These are phyloP conservation scores for Neomonachus schauinslandi DNA, from an alignment of 2,113 vertebrate species.

Conservation along the genomic window DNA sequence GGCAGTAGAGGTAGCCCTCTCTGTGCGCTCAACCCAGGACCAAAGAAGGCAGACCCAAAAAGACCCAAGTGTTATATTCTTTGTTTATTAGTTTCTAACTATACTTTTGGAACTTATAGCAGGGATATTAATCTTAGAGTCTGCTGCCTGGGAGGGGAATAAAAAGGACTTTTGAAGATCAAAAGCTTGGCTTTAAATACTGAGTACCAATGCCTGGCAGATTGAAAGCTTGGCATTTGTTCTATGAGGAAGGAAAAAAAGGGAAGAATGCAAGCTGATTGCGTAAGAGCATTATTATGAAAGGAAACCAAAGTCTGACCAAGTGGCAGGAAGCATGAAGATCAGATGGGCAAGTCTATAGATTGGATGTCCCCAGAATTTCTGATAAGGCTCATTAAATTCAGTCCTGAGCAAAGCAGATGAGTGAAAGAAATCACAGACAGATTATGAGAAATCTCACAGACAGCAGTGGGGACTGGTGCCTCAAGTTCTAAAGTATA, in stretches of 20 bases:
- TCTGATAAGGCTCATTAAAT: neutral
- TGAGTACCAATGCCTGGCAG: neutral
- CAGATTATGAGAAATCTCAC: neutral
- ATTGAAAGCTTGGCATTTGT: slow-evolving; percentile 25
- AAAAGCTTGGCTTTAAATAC: slow-evolving; percentile 45
- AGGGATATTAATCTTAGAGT: slow-evolving; percentile 18
- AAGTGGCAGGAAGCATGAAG: neutral
- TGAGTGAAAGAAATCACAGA: neutral
- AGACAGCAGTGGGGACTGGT: neutral
- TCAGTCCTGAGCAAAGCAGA: neutral
- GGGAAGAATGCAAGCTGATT: slow-evolving; percentile 9
- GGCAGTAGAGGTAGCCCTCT: neutral
- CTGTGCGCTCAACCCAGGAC: neutral
- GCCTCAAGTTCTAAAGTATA: neutral
- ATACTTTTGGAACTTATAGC: neutral
- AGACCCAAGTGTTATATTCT: neutral
- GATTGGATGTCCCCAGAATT: neutral
- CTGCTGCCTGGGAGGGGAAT: neutral
- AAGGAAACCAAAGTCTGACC: slow-evolving; percentile 42
- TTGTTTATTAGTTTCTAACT: neutral
- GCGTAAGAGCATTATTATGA: neutral
- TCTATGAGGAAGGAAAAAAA: neutral
- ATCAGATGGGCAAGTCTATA: neutral
- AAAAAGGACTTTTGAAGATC: slow-evolving; percentile 26
- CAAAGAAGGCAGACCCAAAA: neutral